Evolutionary conservation across 1,140 invertebrate genomes (phyloP).

Genomic region (Aphelinus atriplicis): DNA sequence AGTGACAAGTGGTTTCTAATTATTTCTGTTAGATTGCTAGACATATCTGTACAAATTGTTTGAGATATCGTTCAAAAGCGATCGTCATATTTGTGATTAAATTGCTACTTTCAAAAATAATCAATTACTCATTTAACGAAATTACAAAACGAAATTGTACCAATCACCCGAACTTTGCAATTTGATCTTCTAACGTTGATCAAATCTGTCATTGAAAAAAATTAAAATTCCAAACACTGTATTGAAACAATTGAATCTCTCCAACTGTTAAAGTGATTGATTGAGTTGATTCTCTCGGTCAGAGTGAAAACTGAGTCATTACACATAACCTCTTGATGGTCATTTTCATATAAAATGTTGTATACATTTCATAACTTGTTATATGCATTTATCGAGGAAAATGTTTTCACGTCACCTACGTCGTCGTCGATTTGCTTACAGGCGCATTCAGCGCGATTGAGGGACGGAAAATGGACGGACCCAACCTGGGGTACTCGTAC

Average conservation of each 20-base stretch:
- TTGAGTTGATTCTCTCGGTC: no score
- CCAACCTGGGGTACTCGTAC: conserved; percentile 84
- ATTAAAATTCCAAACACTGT: no score
- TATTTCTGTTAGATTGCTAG: background rate
- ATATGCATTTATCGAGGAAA: background rate
- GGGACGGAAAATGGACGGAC: conserved; percentile 59
- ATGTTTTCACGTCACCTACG: conserved; percentile 2
- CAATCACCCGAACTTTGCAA: background rate
- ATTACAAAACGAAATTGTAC: background rate
- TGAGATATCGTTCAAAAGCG: background rate
- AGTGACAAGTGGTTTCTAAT: background rate
- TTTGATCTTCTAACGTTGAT: no score
- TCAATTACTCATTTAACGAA: background rate
- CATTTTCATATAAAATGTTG: background rate
- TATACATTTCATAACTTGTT: background rate
- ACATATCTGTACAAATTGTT: background rate
- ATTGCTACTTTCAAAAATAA: background rate
- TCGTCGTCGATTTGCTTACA: background rate
- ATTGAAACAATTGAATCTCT: no score
- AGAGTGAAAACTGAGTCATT: no score
- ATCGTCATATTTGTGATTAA: background rate
- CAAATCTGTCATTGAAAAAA: no score
- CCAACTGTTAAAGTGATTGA: no score
- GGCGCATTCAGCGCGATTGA: background rate
- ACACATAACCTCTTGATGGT: no score